phyloP scores from a whole-genome alignment of 2,888 invertebrate species.

The Mythimna loreyi region DNA sequence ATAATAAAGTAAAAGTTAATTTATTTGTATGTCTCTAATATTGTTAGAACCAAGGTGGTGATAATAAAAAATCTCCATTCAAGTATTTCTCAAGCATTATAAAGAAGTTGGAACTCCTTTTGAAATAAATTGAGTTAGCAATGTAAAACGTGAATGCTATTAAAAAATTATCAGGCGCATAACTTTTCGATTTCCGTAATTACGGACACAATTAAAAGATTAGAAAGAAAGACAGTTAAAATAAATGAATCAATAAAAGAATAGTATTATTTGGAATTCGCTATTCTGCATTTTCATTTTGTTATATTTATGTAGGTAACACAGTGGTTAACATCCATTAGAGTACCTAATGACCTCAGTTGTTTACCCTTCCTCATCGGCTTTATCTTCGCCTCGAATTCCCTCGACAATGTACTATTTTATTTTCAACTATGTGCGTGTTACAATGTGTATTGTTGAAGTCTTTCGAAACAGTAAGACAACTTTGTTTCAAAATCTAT shows the following conservation, averaged over 20 bases:
- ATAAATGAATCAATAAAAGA: too few species aligned
- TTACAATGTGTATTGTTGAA: too few species aligned
- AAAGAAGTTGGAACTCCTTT: neutral
- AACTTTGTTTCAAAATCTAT: neutral
- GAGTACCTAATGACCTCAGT: conserved; percentile 15
- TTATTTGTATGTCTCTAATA: neutral
- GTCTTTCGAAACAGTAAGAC: neutral
- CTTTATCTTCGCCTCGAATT: conserved; percentile 34
- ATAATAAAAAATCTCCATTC: too few species aligned
- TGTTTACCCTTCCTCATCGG: conserved; percentile 19
- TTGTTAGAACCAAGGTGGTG: neutral
- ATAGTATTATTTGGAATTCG: neutral
- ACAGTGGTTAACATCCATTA: conserved; percentile 20
- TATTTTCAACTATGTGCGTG: too few species aligned
- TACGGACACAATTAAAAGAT: too few species aligned
- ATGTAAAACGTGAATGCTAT: conserved; percentile 8
- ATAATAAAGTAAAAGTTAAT: neutral
- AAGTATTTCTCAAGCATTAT: neutral
- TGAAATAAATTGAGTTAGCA: neutral
- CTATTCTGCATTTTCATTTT: neutral
- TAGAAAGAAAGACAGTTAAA: too few species aligned
- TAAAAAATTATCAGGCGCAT: conserved; percentile 7
- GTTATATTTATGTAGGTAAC: neutral
- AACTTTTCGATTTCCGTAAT: too few species aligned
- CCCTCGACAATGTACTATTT: neutral